Conservation (phyloP, 2,888 invertebrate species). For the Diaprepes abbreviatus region DNA sequence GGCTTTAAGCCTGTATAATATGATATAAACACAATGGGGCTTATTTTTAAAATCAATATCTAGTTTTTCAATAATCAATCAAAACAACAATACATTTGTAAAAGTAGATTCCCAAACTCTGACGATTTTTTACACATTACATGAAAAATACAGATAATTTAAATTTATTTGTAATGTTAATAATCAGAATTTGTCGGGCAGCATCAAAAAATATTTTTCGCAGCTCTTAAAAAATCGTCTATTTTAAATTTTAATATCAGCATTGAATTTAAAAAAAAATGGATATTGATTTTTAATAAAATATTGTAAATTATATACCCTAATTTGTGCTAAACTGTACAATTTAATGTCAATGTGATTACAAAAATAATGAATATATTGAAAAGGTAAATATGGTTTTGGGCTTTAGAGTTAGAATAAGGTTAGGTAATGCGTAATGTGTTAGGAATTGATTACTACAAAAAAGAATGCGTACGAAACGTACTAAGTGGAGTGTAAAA, state of each 20-base stretch:
- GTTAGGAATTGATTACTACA: constrained; percentile 7
- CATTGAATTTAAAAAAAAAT: too few species aligned
- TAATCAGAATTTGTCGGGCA: too few species aligned
- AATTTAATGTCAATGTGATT: constrained; percentile 58
- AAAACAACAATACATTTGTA: too few species aligned
- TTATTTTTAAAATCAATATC: constrained; percentile 1
- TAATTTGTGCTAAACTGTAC: constrained; percentile 22
- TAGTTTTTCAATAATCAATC: background rate
- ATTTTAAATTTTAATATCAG: too few species aligned
- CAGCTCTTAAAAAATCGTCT: too few species aligned
- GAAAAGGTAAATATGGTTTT: constrained; percentile 59
- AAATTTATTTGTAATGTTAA: too few species aligned
- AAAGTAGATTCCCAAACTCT: too few species aligned
- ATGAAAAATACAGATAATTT: too few species aligned
- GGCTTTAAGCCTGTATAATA: constrained; percentile 61
- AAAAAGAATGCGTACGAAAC: constrained; percentile 9
- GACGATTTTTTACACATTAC: too few species aligned
- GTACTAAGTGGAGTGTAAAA: constrained; percentile 5
- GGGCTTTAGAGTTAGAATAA: constrained; percentile 59
- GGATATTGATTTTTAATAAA: constrained; percentile 5
- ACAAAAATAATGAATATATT: constrained; percentile 48
- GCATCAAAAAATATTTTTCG: too few species aligned
- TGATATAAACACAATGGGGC: constrained; percentile 3
- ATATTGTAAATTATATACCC: constrained; percentile 17
- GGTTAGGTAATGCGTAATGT: constrained; percentile 51